Conservation (phyloP, 35 echinoderm and acorn worm genomes). For the Stichopus chloronotus region DNA sequence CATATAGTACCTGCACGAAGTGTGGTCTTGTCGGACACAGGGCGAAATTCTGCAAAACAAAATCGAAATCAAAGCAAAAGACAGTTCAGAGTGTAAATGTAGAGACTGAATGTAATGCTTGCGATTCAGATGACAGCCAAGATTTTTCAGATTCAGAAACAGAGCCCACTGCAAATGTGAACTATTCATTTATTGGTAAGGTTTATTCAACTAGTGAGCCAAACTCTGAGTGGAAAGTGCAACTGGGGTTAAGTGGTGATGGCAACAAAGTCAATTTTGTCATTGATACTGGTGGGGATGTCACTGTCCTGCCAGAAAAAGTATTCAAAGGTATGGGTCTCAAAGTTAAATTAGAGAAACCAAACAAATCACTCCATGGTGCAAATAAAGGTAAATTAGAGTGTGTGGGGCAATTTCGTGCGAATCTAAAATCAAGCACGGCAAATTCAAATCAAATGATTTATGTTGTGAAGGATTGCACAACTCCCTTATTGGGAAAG, state of each 20-base stretch:
- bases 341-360: not conserved
- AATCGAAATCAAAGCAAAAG: no score
- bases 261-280: not conserved
- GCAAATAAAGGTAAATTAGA: not conserved
- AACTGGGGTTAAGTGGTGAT: not conserved
- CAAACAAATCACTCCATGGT: not conserved
- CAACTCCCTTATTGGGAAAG: conserved; percentile 5
- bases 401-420: not conserved
- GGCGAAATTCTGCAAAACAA: not conserved
- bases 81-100: no score
- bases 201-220: not conserved
- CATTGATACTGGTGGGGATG: conserved; percentile 1
- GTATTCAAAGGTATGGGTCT: not conserved
- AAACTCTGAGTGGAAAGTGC: not conserved
- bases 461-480: not conserved
- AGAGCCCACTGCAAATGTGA: not conserved
- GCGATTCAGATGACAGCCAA: not conserved
- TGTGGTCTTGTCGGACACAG: not conserved
- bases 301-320: not conserved
- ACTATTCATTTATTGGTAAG: conserved; percentile 3
- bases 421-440: not conserved
- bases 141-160: not conserved
- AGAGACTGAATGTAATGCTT: not conserved
- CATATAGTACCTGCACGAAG: not conserved
- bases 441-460: not conserved